Percentiles rank a stretch among this genome's conserved stretches.
Evolutionary conservation across 2,113 vertebrate species (phyloP).

Genomic region (Corythaixoides concolor): DNA sequence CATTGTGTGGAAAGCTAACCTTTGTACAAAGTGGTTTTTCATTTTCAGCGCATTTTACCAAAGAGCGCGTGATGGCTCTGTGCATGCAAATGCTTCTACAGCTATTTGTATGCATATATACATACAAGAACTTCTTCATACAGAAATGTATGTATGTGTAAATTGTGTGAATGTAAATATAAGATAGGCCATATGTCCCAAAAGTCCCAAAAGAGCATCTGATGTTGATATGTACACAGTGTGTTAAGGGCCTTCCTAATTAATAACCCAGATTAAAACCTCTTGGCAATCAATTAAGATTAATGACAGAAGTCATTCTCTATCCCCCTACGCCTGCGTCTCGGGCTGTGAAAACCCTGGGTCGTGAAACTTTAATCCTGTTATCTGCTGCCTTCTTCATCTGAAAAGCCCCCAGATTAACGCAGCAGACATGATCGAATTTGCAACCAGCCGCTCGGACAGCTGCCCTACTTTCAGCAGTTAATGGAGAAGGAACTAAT

Average conservation of each 20-base stretch:
- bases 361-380: constrained; percentile 82
- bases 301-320: constrained; percentile 76
- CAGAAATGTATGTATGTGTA: constrained; percentile 27
- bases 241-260: constrained; percentile 70
- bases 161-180: constrained; percentile 67
- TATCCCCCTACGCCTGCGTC: constrained; percentile 63
- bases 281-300: constrained; percentile 82
- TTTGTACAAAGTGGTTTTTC: background rate
- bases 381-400: constrained; percentile 81
- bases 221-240: constrained; percentile 64
- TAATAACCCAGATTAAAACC: constrained; percentile 78
- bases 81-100: background rate
- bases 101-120: background rate
- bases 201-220: constrained; percentile 67
- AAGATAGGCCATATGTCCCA: constrained; percentile 60
- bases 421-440: constrained; percentile 80
- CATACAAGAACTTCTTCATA: background rate
- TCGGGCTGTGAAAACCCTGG: constrained; percentile 68
- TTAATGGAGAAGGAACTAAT: constrained; percentile 84
- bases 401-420: constrained; percentile 81
- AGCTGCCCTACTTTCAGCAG: constrained; percentile 88
- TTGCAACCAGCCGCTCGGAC: constrained; percentile 86
- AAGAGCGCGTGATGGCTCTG: background rate
- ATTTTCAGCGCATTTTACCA: background rate
- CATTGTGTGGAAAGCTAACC: background rate